A percentile compares a stretch with the other conserved stretches of the same genome.
phyloP scores from a whole-genome alignment of 2,113 vertebrate genomes.

The Hassar affinis region DNA sequence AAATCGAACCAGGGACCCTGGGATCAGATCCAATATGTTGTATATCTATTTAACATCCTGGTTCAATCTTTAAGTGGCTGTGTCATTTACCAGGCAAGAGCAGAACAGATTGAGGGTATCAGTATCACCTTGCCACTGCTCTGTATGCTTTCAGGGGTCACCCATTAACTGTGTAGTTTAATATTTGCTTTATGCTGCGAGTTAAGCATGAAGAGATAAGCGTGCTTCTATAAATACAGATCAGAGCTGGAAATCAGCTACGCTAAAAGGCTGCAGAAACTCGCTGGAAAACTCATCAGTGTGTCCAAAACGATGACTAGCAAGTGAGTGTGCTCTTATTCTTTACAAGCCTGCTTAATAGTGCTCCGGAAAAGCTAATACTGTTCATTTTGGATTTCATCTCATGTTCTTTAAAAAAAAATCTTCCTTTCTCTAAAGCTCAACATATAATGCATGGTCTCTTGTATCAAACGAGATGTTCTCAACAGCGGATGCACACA shows the following conservation, averaged over 20 bases:
- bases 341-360: background rate
- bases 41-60: background rate
- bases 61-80: background rate
- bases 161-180: conserved; percentile 12
- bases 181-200: conserved; percentile 18
- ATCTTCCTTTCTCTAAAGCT: conserved; percentile 61
- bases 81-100: background rate
- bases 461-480: conserved; percentile 83
- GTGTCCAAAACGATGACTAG: conserved; percentile 73
- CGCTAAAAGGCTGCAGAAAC: conserved; percentile 82
- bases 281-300: conserved; percentile 77
- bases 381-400: conserved; percentile 15
- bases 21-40: too few relatives aligned
- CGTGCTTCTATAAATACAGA: conserved; percentile 60
- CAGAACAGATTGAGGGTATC: background rate
- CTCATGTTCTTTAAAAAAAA: conserved; percentile 23
- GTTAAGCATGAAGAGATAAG: conserved; percentile 17
- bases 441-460: conserved; percentile 76
- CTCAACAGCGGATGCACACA: conserved; percentile 81
- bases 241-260: conserved; percentile 80
- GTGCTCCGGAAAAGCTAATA: background rate
- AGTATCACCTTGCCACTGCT: conserved; percentile 10
- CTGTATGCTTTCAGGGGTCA: conserved; percentile 8
- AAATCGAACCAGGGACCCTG: too few relatives aligned
- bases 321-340: conserved; percentile 73